Percentiles rank a stretch among this genome's conserved stretches.
Evolutionary conservation across 64 coral and sea anemone genomes (phyloP).

Genomic region (Dendrophyllia cribrosa): DNA sequence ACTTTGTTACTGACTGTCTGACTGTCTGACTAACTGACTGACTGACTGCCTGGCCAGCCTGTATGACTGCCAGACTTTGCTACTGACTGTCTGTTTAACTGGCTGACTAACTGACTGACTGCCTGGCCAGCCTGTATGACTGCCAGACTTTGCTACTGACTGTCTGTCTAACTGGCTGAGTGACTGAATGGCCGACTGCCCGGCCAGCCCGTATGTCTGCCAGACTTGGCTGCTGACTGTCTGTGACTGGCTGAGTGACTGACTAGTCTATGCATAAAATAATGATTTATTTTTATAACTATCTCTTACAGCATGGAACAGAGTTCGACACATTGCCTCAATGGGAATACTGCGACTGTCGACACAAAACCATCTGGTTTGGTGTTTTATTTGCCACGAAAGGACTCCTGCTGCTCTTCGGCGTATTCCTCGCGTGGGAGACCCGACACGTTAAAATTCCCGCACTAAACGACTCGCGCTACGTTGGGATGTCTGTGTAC

Average conservation of each 20-base stretch:
- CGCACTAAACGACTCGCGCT: conserved; percentile 85
- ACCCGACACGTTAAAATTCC: conserved; percentile 84
- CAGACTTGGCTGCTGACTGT: background rate
- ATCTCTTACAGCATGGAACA: conserved; percentile 59
- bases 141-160: background rate
- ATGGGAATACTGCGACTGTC: conserved; percentile 78
- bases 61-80: no score
- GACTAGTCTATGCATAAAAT: background rate
- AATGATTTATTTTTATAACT: background rate
- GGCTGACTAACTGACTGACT: background rate
- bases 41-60: no score
- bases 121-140: background rate
- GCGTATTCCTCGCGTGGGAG: conserved; percentile 89
- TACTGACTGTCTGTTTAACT: background rate
- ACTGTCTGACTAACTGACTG: no score
- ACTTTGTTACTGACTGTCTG: no score
- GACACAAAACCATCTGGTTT: conserved; percentile 73
- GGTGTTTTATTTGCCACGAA: conserved; percentile 76
- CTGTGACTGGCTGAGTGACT: background rate
- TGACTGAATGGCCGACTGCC: background rate
- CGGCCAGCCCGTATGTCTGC: background rate
- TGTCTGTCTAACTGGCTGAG: background rate
- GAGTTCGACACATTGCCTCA: conserved; percentile 66
- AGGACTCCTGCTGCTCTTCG: conserved; percentile 73
- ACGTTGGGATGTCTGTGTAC: conserved; percentile 89